A percentile compares a stretch with the other conserved stretches of the same genome.
phyloP scores from a whole-genome alignment of 2,888 invertebrate species.

The Sphinx pinastri region DNA sequence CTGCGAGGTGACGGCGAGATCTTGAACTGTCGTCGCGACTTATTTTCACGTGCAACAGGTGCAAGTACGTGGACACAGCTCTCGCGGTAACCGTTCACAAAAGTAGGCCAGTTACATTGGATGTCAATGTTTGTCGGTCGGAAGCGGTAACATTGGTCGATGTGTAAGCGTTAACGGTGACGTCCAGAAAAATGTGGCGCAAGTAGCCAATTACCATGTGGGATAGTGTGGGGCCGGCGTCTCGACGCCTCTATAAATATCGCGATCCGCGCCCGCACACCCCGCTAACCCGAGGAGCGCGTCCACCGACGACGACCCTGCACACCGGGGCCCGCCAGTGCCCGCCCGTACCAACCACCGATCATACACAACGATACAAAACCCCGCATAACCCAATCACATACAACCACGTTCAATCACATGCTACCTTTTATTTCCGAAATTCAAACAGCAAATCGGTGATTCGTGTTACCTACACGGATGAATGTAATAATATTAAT shows the following conservation, averaged over 20 bases:
- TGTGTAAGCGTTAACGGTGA: conserved; percentile 68
- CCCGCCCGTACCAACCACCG: conserved; percentile 51
- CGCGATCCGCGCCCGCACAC: conserved; percentile 48
- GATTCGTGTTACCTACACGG: neutral
- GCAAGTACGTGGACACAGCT: conserved; percentile 44
- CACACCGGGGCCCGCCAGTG: conserved; percentile 53
- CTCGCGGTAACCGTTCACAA: conserved; percentile 58
- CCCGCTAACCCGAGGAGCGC: conserved; percentile 46
- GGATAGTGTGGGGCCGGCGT: conserved; percentile 76
- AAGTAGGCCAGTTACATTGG: conserved; percentile 72
- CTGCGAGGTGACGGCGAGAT: conserved; percentile 25
- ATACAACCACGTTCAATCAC: conserved; percentile 46
- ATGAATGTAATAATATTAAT: neutral
- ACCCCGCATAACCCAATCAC: conserved; percentile 38
- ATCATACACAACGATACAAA: conserved; percentile 57
- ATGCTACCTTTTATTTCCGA: conserved; percentile 38
- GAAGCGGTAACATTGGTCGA: conserved; percentile 68
- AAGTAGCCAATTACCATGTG: conserved; percentile 79
- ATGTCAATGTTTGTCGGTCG: conserved; percentile 81
- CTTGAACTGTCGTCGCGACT: conserved; percentile 50
- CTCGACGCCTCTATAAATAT: conserved; percentile 80
- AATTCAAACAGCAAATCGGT: neutral
- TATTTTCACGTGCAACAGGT: conserved; percentile 50
- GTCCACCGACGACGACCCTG: conserved; percentile 50
- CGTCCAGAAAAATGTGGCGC: conserved; percentile 77